phyloP scores from a whole-genome alignment of 2,888 invertebrate species.

The Melangyna quadrimaculata region DNA sequence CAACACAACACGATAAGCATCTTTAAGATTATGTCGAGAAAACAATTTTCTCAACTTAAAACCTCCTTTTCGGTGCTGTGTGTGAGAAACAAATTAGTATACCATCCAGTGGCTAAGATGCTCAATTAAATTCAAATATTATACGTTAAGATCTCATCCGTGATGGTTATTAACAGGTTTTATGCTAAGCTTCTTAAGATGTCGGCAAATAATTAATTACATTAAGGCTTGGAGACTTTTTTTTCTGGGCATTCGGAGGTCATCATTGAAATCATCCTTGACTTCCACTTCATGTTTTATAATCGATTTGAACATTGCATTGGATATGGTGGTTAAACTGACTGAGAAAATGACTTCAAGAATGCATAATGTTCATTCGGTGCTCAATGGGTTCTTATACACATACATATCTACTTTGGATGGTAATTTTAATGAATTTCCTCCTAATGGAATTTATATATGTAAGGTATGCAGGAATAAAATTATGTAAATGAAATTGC shows the following conservation, averaged over 20 bases:
- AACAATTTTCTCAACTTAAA: constrained; percentile 17
- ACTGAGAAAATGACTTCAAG: neutral
- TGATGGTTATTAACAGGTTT: constrained; percentile 47
- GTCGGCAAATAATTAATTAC: constrained; percentile 64
- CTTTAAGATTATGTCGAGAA: constrained; percentile 36
- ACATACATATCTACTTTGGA: neutral
- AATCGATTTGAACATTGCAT: neutral
- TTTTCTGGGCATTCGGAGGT: constrained; percentile 23
- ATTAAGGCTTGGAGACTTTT: constrained; percentile 7
- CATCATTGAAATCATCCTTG: constrained; percentile 5
- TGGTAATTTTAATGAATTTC: neutral
- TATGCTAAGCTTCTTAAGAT: constrained; percentile 51
- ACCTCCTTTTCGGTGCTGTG: neutral
- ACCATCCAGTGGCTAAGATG: constrained; percentile 15
- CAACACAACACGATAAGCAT: constrained; percentile 31
- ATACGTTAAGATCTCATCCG: constrained; percentile 22
- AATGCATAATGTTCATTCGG: neutral
- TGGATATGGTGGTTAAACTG: neutral
- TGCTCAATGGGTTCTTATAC: neutral
- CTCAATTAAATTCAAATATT: constrained; percentile 43
- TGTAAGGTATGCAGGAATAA: neutral
- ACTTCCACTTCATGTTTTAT: neutral
- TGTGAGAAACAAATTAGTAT: constrained; percentile 26
- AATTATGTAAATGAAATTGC: neutral
- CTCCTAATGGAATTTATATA: neutral